Base-by-base conservation (phyloP, 2,113 vertebrate species). In the Phrynocephalus versicolor region DNA sequence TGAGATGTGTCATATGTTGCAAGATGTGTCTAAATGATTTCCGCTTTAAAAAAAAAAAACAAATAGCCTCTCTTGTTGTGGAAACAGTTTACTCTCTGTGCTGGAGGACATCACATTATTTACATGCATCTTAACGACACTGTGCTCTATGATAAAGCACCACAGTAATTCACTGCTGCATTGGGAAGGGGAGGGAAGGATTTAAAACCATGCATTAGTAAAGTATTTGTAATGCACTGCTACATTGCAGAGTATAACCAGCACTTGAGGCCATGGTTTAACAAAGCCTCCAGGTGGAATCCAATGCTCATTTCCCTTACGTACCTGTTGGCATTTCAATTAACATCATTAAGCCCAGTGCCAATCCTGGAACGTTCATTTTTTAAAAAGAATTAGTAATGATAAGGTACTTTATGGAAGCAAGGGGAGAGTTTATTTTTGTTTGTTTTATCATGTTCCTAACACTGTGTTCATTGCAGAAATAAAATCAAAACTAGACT, bases 181-280 rank as follows among this genome's bases (percentile, higher is more conserved):
- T 19, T 72, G 30, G 35, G 85, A 79, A 83, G 88, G 90, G 82
- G 76, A 72, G 72, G 86, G 73, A 39, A 37, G 93, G 45, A 35
- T 85, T 91, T 89, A 92, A 92, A 93, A 93, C 93, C 91, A 91
- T 85, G 91, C 92, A 93, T 94, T 94, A 94, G 93, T 88, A 93
- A 92, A 93, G 90, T 88, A 89, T 94, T 94, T 93, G 91, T 88
- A 89, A 65, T 92, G 87, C 1, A 19, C 0, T 16, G 79, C 81
- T 86, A 89, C 91, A 94, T 94, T 78, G 92, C 89, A 92, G 83
- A 0, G 1, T 84, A 23, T 85, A 89, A 93, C 89, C 88, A 87
- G 91, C 89, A 83, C 88, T 90, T 90, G 84, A 89, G 86, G 82
- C 87, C 85, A 90, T 83, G 90, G 91, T 90, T 90, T 67, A 90